Base-by-base conservation (phyloP, 2,113 vertebrate species). In the Fregata magnificens region DNA sequence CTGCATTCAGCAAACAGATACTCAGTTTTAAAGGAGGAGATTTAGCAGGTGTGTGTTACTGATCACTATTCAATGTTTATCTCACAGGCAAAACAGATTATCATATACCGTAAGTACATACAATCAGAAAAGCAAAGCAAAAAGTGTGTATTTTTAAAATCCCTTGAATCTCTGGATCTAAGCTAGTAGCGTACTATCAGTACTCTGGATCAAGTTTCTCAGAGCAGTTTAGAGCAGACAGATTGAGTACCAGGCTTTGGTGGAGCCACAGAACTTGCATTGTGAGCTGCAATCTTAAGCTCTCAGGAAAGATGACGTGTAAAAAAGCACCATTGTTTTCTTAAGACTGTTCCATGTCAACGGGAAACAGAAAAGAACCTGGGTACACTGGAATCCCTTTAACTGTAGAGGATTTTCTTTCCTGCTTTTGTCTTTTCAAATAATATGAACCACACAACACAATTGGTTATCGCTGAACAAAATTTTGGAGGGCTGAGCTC, bases 351-450 rank as follows among this genome's bases (percentile, higher is more conserved):
- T 77, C 72, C 44, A 6, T 18, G 28, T 20, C 73, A 76, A 81
- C 0, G 10, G 92, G 71, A 95, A 95, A 72, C 59, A 49, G 82
- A 86, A 92, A 88, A 84, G 38, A 67, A 86, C 32, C 63, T 32
- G 72, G 31, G 18, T 59, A 78, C 42, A 32, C 67, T 36, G 47
- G 55, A 63, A 93, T 71, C n/a, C 67, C 58, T 25, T 1, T 25
- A 86, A 78, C 38, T 71, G 71, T 2, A 63, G 21, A 80, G 73
- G 65, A 81, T 78, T 94, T 95, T 86, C 76, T 94, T 96, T 94
- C 94, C 95, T 94, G 90, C 34, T 84, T 95, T 95, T 95, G 92
- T 90, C 66, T 84, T 74, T 88, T 70, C 17, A 74, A 88, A 63
- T 73, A 90, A 62, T 56, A 81, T 7, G 31, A 93, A 49, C 31